Evolutionary conservation across 2,113 vertebrate genomes (phyloP).

Genomic region (Tapirus terrestris): DNA sequence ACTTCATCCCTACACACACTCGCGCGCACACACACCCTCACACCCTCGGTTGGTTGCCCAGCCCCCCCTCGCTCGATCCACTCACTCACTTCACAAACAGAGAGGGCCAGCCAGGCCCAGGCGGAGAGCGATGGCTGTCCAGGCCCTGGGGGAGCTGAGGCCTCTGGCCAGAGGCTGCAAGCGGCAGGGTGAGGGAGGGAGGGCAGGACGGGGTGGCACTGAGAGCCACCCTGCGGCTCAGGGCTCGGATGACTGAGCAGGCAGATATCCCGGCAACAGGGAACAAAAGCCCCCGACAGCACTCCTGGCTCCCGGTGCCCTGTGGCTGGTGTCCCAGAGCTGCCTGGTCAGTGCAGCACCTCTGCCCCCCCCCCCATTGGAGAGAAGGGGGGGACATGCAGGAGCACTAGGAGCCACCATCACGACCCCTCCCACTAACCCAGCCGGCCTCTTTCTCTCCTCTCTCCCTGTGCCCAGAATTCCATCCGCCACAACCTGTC

Average conservation of each 20-base stretch:
- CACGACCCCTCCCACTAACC: background rate
- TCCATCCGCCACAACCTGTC: constrained; percentile 98
- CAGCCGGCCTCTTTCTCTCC: background rate
- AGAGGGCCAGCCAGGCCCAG: constrained; percentile 83
- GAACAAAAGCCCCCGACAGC: constrained; percentile 75
- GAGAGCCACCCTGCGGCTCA: constrained; percentile 81
- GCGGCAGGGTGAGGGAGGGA: constrained; percentile 80
- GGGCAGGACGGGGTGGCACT: constrained; percentile 80
- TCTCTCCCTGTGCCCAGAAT: constrained; percentile 88
- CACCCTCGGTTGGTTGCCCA: background rate
- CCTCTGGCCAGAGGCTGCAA: constrained; percentile 86
- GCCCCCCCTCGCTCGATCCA: constrained; percentile 65
- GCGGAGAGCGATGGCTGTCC: constrained; percentile 58
- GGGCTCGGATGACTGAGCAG: constrained; percentile 89
- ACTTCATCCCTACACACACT: background rate
- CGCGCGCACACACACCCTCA: background rate
- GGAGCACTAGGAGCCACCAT: background rate
- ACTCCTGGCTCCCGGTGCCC: constrained; percentile 54
- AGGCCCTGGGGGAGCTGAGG: constrained; percentile 88
- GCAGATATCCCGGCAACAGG: constrained; percentile 88
- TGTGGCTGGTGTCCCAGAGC: constrained; percentile 73
- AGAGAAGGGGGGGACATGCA: background rate
- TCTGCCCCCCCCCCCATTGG: accelerated
- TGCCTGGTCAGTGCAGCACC: background rate
- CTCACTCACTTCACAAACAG: constrained; percentile 78